Base-by-base conservation (phyloP, 1,140 invertebrate genomes). In the Cyclina sinensis region DNA sequence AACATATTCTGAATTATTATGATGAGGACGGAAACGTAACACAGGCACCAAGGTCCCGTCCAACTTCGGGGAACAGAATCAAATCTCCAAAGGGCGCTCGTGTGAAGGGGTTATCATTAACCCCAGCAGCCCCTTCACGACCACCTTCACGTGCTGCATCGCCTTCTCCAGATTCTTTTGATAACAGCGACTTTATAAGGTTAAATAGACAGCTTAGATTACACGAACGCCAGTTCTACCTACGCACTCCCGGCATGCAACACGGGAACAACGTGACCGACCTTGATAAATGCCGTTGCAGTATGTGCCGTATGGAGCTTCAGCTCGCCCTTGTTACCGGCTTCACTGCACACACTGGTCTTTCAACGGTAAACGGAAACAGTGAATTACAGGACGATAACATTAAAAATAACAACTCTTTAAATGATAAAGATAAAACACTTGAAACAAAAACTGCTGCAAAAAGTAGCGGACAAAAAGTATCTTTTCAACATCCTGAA, bases 1-100 rank as follows among this genome's bases (percentile, higher is more conserved):
- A 87, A 30, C 89, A 92, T 43, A 93, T 93, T 46, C 86, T 93
- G 0, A 91, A 91, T 62, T 93, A 93, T 88, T 93, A 93, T 7
- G 89, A 87, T 3, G 92, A 93, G 54, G 78, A 88, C 39, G 89
- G 88, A 24, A 83, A 59, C 12, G 70, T 80, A 4, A 43, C 86
- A 24, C 79, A 91, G 59, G 21, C 68, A 5, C 46, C 88, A 12
- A 59, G 79, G 79, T 39, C 83, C 30, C 78, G 78, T 24, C 57
- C 76, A 43, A 78, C 48, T n/a, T 80, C 82, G 16, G 14, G 51
- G 30, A n/a, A 59, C 14, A 62, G 84, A 24, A 21, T 74, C 11
- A 51, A 59, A 0, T 83, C 65, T 18, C 62, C 86, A 16, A 43
- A 62, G 76, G 83, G 59, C 16, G 46, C 76, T 21, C 59, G 82